A percentile compares a stretch with the other conserved stretches of the same genome.
Evolutionary conservation across 2,113 vertebrate species (phyloP).

Genomic region (Pangasianodon hypophthalmus): DNA sequence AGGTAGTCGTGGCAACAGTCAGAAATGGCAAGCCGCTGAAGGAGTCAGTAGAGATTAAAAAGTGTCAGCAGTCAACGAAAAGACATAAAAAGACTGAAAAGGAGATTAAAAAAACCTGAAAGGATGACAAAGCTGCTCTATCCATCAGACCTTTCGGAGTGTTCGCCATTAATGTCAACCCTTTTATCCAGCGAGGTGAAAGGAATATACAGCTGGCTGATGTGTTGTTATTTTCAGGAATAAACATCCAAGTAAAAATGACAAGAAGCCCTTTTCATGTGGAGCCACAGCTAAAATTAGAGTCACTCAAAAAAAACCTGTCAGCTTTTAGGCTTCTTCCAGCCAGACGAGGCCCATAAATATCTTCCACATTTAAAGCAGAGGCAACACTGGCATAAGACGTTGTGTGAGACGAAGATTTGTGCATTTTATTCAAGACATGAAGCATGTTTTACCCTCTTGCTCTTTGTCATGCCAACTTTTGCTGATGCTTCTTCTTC

Average conservation of each 20-base stretch:
- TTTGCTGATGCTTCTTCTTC: constrained; percentile 17
- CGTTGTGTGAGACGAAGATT: constrained; percentile 11
- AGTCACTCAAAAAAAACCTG: constrained; percentile 39
- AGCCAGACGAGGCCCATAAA: constrained; percentile 41
- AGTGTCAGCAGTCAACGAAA: neutral
- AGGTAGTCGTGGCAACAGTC: constrained; percentile 41
- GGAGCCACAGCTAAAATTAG: constrained; percentile 33
- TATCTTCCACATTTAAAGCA: constrained; percentile 42
- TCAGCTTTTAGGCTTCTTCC: constrained; percentile 32
- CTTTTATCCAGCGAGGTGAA: constrained; percentile 21
- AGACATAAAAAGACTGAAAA: neutral
- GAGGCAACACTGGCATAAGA: constrained; percentile 20
- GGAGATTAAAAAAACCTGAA: constrained; percentile 10
- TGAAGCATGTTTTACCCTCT: neutral
- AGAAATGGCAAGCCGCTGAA: constrained; percentile 16
- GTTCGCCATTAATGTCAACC: constrained; percentile 1
- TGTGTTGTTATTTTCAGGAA: constrained; percentile 47
- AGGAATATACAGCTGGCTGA: constrained; percentile 31
- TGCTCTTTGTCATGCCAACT: neutral
- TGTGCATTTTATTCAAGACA: constrained; percentile 33
- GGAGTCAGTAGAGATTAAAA: constrained; percentile 12
- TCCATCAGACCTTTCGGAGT: neutral
- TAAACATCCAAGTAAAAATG: constrained; percentile 32
- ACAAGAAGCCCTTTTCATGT: constrained; percentile 37
- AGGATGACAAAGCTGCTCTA: neutral